Conservation (phyloP, 2,113 vertebrate species). For the Bubo blakistoni region DNA sequence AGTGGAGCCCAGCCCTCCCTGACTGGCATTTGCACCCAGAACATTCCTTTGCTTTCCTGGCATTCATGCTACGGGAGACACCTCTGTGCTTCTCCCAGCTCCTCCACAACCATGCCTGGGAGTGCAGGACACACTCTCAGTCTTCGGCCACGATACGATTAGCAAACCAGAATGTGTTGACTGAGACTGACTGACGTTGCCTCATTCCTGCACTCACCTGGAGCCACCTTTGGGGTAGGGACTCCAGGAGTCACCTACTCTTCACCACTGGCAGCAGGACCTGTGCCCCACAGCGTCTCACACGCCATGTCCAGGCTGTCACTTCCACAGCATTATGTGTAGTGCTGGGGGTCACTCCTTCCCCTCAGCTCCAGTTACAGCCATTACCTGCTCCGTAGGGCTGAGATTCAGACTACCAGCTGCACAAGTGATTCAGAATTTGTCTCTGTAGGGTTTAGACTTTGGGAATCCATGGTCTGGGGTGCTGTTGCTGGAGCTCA, state of each 20-base stretch:
- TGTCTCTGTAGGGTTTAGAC: background rate
- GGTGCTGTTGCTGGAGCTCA: background rate
- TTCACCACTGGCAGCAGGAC: background rate
- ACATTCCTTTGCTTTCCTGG: background rate
- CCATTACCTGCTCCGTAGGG: accelerated
- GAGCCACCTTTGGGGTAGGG: background rate
- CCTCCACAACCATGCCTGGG: background rate
- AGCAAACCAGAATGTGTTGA: background rate
- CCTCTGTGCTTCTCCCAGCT: background rate
- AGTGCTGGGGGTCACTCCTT: background rate
- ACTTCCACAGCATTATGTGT: background rate
- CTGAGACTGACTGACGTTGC: accelerated
- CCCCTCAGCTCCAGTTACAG: background rate
- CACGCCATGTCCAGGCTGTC: background rate
- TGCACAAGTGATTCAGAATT: background rate
- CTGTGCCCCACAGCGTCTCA: background rate
- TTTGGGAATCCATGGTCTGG: background rate
- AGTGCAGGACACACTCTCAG: background rate
- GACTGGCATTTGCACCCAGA: background rate
- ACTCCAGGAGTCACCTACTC: background rate
- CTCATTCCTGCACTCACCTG: background rate
- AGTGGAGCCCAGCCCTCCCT: background rate
- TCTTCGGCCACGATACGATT: accelerated
- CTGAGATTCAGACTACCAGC: accelerated
- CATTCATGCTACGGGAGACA: background rate